phyloP scores from a whole-genome alignment of 2,797 vertebrate genomes.

The Hoplostethus mediterraneus region DNA sequence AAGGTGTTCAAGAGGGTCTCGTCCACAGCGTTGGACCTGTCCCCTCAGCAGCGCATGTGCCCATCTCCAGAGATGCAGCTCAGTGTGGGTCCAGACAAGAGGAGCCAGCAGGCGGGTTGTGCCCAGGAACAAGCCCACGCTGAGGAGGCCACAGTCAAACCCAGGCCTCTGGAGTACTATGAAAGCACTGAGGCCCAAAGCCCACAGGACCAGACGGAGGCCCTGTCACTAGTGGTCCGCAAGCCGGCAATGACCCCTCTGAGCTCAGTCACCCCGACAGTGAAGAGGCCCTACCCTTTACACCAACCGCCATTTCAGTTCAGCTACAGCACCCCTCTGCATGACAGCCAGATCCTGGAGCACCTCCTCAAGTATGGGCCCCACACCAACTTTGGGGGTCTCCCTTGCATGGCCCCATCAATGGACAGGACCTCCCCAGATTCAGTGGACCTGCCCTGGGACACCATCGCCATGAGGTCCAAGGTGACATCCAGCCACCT shows the following conservation, averaged over 20 bases:
- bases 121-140: conserved; percentile 69
- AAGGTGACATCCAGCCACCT: conserved; percentile 83
- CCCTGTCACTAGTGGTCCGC: conserved; percentile 79
- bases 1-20: conserved; percentile 87
- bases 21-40: conserved; percentile 66
- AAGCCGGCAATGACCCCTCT: conserved; percentile 78
- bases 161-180: conserved; percentile 76
- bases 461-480: conserved; percentile 82
- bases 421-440: conserved; percentile 81
- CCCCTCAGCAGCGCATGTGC: conserved; percentile 72
- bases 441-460: conserved; percentile 85
- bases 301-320: conserved; percentile 82
- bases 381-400: conserved; percentile 76
- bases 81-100: conserved; percentile 64
- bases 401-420: conserved; percentile 75
- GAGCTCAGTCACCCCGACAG: conserved; percentile 72
- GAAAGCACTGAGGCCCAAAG: conserved; percentile 76
- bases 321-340: conserved; percentile 77
- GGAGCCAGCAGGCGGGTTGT: conserved; percentile 57
- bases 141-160: conserved; percentile 69
- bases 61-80: conserved; percentile 62
- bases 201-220: conserved; percentile 81
- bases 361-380: conserved; percentile 87
- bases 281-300: conserved; percentile 83
- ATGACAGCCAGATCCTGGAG: conserved; percentile 87